phyloP scores from a whole-genome alignment of 1,140 invertebrate genomes.

The Thaumatotibia leucotreta region DNA sequence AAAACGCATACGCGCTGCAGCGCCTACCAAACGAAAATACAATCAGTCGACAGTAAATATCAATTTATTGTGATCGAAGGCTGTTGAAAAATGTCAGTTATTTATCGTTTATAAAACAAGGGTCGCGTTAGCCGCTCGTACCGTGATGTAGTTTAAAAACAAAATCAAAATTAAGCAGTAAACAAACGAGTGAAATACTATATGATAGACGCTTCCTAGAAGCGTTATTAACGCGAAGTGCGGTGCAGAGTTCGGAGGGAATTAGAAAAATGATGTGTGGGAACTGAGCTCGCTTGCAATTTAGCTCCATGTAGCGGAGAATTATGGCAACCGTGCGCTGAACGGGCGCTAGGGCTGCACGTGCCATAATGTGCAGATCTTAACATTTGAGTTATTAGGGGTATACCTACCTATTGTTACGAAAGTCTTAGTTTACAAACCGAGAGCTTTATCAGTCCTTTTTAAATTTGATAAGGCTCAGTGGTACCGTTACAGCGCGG shows the following conservation, averaged over 20 bases:
- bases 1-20: constrained; percentile 33
- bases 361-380: not conserved
- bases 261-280: constrained; percentile 74
- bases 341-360: constrained; percentile 24
- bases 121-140: not conserved
- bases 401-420: constrained; percentile 34
- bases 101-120: constrained; percentile 10
- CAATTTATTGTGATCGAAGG: constrained; percentile 16
- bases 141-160: not conserved
- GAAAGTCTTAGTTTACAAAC: constrained; percentile 8
- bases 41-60: constrained; percentile 30
- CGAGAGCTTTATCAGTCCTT: not conserved
- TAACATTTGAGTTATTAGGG: not conserved
- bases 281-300: constrained; percentile 60
- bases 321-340: constrained; percentile 63
- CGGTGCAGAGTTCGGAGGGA: constrained; percentile 57
- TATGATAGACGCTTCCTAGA: constrained; percentile 26
- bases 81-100: constrained; percentile 8
- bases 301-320: constrained; percentile 61
- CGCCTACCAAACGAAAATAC: constrained; percentile 56
- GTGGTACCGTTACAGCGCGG: not conserved
- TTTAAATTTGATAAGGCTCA: too few relatives aligned
- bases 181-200: not conserved
- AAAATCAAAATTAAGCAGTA: not conserved
- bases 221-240: constrained; percentile 55